These are phyloP conservation scores for Acanthopagrus latus DNA, from an alignment of 2,797 vertebrate genomes.

Conservation along the genomic window DNA sequence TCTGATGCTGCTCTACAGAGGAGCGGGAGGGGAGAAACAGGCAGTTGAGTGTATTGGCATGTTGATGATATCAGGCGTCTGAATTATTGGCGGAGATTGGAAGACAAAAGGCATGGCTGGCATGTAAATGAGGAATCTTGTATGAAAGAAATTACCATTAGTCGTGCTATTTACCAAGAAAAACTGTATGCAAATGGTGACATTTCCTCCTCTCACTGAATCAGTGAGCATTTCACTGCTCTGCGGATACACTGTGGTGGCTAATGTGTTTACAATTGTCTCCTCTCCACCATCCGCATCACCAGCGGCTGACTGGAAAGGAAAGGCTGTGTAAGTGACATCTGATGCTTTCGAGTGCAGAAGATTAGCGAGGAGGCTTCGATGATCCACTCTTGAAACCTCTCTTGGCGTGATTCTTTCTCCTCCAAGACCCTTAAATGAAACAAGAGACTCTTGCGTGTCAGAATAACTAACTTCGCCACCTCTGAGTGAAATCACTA, in stretches of 20 bases:
- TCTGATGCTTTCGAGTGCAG: slow-evolving; percentile 67
- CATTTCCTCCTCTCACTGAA: slow-evolving; percentile 68
- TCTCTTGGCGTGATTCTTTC: slow-evolving; percentile 46
- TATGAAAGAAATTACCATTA: slow-evolving; percentile 62
- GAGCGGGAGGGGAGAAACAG: slow-evolving; percentile 38
- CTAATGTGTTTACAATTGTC: slow-evolving; percentile 66
- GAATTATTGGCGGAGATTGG: slow-evolving; percentile 57
- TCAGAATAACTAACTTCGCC: slow-evolving; percentile 43
- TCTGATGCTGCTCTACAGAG: slow-evolving; percentile 67
- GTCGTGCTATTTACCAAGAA: slow-evolving; percentile 67
- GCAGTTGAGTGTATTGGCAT: slow-evolving; percentile 52
- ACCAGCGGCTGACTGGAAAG: slow-evolving; percentile 55
- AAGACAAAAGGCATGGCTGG: slow-evolving; percentile 58
- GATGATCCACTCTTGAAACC: slow-evolving; percentile 57
- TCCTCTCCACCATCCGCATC: slow-evolving; percentile 49
- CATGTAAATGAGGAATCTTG: slow-evolving; percentile 61
- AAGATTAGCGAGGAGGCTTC: slow-evolving; percentile 59
- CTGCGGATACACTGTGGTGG: slow-evolving; percentile 48
- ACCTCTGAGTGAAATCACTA: slow-evolving; percentile 41
- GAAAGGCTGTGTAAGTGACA: slow-evolving; percentile 63
- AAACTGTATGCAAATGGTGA: slow-evolving; percentile 77
- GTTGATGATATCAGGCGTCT: slow-evolving; percentile 66
- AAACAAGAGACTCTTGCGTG: slow-evolving; percentile 50
- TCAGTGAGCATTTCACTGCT: slow-evolving; percentile 51
- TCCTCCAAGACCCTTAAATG: slow-evolving; percentile 62